Percentiles rank a stretch among this genome's conserved stretches.
Conservation (phyloP, 2,797 vertebrate species). For the Manis pentadactyla region DNA sequence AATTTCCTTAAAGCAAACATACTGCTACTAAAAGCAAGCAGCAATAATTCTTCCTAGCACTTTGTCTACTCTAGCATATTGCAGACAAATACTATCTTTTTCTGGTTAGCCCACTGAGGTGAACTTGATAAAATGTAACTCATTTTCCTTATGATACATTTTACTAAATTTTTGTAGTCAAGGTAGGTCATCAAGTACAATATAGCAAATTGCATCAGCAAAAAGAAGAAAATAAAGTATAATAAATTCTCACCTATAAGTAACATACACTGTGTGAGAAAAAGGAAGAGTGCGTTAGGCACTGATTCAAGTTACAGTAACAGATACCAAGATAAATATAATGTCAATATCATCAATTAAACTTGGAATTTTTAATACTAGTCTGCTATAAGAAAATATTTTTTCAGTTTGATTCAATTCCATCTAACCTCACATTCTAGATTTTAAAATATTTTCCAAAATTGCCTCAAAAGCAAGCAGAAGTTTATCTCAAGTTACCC, state of each 20-base stretch:
- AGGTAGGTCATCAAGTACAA: background rate
- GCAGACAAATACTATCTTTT: background rate
- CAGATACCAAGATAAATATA: background rate
- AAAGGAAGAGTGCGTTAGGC: background rate
- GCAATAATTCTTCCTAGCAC: background rate
- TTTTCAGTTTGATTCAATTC: conserved; percentile 40
- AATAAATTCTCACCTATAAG: background rate
- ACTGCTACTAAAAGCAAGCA: background rate
- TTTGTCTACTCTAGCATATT: background rate
- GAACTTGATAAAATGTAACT: conserved; percentile 9
- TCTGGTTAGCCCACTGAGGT: background rate
- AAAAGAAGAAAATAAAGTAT: background rate
- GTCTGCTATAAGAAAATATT: conserved; percentile 9
- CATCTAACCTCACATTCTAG: background rate
- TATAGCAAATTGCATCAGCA: background rate
- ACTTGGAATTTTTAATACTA: conserved; percentile 17
- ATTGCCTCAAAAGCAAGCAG: conserved; percentile 35
- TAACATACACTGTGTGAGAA: background rate
- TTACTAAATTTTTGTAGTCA: conserved; percentile 24
- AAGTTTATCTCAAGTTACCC: background rate
- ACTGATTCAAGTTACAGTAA: background rate
- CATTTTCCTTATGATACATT: background rate
- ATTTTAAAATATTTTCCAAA: conserved; percentile 50
- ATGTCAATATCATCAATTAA: conserved; percentile 23
- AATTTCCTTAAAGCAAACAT: conserved; percentile 49